Evolutionary conservation across 2,113 vertebrate genomes (phyloP).

Genomic region (Salvelinus namaycush): DNA sequence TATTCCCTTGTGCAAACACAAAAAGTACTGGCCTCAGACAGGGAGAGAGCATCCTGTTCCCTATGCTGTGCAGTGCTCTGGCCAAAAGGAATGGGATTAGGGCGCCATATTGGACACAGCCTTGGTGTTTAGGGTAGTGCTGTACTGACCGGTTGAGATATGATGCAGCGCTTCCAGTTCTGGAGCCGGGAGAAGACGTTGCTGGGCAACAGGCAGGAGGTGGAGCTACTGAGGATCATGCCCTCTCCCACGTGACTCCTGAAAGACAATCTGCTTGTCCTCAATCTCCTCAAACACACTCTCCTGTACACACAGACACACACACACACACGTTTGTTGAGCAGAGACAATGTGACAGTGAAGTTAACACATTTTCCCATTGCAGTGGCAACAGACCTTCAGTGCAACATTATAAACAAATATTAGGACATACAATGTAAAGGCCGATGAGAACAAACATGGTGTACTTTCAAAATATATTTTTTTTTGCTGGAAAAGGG

Average conservation of each 20-base stretch:
- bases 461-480: too few species aligned
- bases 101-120: not conserved
- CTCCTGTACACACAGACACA: constrained; percentile 76
- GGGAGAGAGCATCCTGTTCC: not conserved
- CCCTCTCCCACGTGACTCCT: constrained; percentile 68
- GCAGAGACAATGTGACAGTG: not conserved
- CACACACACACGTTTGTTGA: not conserved
- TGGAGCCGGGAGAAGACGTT: constrained; percentile 82
- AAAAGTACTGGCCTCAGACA: too few species aligned
- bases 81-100: not conserved
- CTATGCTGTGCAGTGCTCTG: not conserved
- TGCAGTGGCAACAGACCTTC: too few species aligned
- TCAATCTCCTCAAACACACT: constrained; percentile 89
- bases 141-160: constrained; percentile 92
- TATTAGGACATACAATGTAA: not conserved
- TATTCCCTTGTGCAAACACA: too few species aligned
- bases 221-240: constrained; percentile 90
- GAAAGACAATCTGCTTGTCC: constrained; percentile 87
- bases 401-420: not conserved
- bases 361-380: not conserved
- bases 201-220: constrained; percentile 90
- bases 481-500: not conserved
- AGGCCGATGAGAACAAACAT: not conserved
- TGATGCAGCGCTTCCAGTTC: constrained; percentile 84
- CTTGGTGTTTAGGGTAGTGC: not conserved